These are phyloP conservation scores for Eleutherodactylus coqui DNA, from an alignment of 2,797 vertebrate species.

Conservation along the genomic window DNA sequence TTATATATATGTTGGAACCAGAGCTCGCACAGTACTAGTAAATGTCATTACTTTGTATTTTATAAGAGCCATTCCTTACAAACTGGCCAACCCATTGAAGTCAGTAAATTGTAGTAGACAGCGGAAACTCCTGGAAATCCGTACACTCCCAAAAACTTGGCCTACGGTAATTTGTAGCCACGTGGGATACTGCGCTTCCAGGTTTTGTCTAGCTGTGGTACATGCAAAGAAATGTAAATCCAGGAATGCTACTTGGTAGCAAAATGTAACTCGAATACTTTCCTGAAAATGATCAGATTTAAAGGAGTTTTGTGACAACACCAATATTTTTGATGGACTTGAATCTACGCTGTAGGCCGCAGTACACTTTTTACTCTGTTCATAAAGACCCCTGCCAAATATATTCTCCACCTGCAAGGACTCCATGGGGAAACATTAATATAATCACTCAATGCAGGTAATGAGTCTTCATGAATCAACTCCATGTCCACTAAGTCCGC, in stretches of 20 bases:
- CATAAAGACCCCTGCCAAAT: slow-evolving; percentile 16
- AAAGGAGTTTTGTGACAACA: too few species aligned
- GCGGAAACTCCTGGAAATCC: neutral
- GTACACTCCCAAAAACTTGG: neutral
- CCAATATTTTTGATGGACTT: neutral
- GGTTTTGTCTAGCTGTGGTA: neutral
- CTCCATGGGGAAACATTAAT: slow-evolving; percentile 40
- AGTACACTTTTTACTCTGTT: neutral
- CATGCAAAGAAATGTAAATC: neutral
- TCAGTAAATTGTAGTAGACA: neutral
- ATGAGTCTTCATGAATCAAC: slow-evolving; percentile 46
- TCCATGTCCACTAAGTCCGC: slow-evolving; percentile 38
- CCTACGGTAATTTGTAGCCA: neutral
- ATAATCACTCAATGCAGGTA: slow-evolving; percentile 38
- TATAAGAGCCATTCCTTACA: neutral
- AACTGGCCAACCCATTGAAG: neutral
- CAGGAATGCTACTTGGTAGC: neutral
- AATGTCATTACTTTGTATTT: neutral
- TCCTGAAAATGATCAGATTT: too few species aligned
- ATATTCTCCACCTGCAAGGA: slow-evolving; percentile 9
- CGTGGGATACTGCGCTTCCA: neutral
- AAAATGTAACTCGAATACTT: neutral
- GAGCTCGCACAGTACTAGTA: neutral
- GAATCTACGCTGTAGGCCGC: too few species aligned
- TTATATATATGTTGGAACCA: neutral